A percentile compares a stretch with the other conserved stretches of the same genome.
Evolutionary conservation across 2,888 invertebrate species (phyloP).

Genomic region (Eristalinus aeneus): DNA sequence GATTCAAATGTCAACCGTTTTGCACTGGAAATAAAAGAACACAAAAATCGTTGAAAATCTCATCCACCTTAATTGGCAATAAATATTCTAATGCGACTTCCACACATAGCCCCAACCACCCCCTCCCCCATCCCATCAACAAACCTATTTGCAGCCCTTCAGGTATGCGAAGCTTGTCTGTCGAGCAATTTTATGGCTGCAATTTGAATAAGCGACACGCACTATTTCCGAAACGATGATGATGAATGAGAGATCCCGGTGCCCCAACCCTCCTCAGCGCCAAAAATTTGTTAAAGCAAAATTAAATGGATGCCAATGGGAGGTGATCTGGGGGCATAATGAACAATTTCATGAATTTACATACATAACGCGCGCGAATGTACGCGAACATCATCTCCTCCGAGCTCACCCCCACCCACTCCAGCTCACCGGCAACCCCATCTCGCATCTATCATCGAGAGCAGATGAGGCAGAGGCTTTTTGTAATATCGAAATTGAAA

Average conservation of each 20-base stretch:
- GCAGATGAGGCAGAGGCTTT: conserved; percentile 40
- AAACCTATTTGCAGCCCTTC: conserved; percentile 18
- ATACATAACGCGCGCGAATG: conserved; percentile 26
- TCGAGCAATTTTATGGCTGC: conserved; percentile 46
- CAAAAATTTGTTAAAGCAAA: neutral
- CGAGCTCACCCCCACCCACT: neutral
- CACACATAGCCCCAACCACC: neutral
- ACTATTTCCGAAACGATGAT: conserved; percentile 38
- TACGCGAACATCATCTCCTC: neutral
- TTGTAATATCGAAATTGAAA: conserved; percentile 68
- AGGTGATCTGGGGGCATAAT: neutral
- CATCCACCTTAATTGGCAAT: conserved; percentile 50
- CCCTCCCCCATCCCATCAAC: neutral
- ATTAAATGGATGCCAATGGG: neutral
- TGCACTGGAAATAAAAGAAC: conserved; percentile 10
- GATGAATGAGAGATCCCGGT: conserved; percentile 18
- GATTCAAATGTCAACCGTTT: conserved; percentile 57
- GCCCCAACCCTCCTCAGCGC: neutral
- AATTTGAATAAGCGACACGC: conserved; percentile 61
- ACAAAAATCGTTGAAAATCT: conserved; percentile 50
- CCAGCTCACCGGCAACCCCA: neutral
- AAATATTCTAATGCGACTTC: conserved; percentile 62
- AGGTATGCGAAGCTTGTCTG: neutral
- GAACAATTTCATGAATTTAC: conserved; percentile 59
- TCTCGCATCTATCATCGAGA: conserved; percentile 20